phyloP scores from a whole-genome alignment of 2,113 vertebrate genomes.

The Benitochromis conjunctus region DNA sequence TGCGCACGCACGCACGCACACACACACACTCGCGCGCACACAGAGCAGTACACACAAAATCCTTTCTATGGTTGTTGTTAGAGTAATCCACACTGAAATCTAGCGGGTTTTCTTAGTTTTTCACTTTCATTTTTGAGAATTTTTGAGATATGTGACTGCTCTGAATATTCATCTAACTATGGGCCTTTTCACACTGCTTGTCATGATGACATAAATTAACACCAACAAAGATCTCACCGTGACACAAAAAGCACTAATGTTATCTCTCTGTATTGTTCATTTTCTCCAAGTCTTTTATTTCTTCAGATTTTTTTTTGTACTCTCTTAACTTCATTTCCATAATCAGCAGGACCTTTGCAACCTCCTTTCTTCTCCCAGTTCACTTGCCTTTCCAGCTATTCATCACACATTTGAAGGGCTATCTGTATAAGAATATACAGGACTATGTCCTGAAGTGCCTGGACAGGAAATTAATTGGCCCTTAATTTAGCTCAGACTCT shows the following conservation, averaged over 20 bases:
- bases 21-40: neutral
- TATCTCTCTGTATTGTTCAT: neutral
- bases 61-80: conserved; percentile 16
- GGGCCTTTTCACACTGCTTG: neutral
- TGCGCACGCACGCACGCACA: neutral
- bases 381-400: neutral
- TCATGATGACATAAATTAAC: neutral
- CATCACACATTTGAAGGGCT: conserved; percentile 28
- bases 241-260: neutral
- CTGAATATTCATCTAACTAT: neutral
- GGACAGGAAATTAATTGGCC: conserved; percentile 53
- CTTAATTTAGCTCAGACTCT: conserved; percentile 50
- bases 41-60: neutral
- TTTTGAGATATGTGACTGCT: neutral
- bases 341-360: neutral
- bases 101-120: neutral
- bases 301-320: neutral
- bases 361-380: neutral
- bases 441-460: neutral
- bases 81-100: conserved; percentile 21
- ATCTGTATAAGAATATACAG: conserved; percentile 5
- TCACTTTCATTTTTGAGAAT: neutral
- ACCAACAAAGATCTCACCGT: neutral
- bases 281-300: neutral
- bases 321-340: neutral